phyloP scores from a whole-genome alignment of 2,797 vertebrate genomes.

The Falco peregrinus region DNA sequence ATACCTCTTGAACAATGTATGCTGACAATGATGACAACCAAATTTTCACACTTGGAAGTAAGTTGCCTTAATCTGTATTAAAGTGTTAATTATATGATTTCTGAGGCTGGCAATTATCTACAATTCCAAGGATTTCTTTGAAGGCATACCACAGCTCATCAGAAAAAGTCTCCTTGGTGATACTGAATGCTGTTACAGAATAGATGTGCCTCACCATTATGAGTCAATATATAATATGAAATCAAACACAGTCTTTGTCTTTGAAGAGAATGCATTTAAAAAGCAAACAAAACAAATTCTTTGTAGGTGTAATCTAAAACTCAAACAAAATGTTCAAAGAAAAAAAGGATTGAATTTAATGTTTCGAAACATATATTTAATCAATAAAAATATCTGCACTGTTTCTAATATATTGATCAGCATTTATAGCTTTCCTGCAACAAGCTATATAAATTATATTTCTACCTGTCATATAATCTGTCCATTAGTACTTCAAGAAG shows the following conservation, averaged over 20 bases:
- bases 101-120: background rate
- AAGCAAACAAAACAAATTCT: background rate
- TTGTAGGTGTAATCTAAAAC: background rate
- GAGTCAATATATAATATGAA: background rate
- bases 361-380: background rate
- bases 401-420: background rate
- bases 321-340: background rate
- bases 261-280: background rate
- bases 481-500: background rate
- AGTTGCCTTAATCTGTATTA: background rate
- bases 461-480: background rate
- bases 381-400: background rate
- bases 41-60: background rate
- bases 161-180: background rate
- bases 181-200: background rate
- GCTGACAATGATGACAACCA: background rate
- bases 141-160: background rate
- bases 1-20: background rate
- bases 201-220: background rate
- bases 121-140: background rate
- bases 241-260: background rate
- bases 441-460: background rate
- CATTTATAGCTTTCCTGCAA: background rate
- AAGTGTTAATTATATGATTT: background rate
- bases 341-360: background rate